These are phyloP conservation scores for Temnopleurus reevesii DNA, from an alignment of 53 echinoderm and acorn worm species.

Conservation along the genomic window DNA sequence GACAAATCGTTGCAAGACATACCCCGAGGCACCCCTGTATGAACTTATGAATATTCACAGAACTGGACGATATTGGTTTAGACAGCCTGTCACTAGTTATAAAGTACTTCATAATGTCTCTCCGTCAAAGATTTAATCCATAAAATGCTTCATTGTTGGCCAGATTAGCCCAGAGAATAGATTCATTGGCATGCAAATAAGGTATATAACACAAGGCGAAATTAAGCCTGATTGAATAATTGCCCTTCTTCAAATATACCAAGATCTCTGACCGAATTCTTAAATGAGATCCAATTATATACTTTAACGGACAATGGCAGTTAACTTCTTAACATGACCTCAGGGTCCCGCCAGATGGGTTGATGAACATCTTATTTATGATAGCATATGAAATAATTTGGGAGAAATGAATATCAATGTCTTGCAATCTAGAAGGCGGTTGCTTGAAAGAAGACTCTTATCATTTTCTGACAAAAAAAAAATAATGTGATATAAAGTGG, in stretches of 20 bases:
- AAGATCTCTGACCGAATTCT: background rate
- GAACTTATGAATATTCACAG: conserved; percentile 6
- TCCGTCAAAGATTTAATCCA: background rate
- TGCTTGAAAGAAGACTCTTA: too few relatives aligned
- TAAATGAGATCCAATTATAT: background rate
- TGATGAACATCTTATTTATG: too few relatives aligned
- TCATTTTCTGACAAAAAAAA: too few relatives aligned
- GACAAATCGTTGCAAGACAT: background rate
- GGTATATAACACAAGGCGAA: background rate
- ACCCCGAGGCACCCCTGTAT: background rate
- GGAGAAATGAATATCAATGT: too few relatives aligned
- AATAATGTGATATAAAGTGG: too few relatives aligned
- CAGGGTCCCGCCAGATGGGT: too few relatives aligned
- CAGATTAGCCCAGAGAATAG: background rate
- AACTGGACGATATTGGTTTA: background rate
- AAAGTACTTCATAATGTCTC: conserved; percentile 18
- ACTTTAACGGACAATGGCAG: background rate
- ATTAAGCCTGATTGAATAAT: conserved; percentile 6
- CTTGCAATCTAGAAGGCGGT: too few relatives aligned
- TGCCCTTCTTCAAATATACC: background rate
- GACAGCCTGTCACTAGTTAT: background rate
- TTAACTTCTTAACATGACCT: background rate
- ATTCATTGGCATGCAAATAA: background rate
- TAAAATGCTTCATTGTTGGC: background rate
- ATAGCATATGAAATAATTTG: too few relatives aligned